Evolutionary conservation across 2,113 vertebrate species (phyloP).

Genomic region (Percopsis transmontana): DNA sequence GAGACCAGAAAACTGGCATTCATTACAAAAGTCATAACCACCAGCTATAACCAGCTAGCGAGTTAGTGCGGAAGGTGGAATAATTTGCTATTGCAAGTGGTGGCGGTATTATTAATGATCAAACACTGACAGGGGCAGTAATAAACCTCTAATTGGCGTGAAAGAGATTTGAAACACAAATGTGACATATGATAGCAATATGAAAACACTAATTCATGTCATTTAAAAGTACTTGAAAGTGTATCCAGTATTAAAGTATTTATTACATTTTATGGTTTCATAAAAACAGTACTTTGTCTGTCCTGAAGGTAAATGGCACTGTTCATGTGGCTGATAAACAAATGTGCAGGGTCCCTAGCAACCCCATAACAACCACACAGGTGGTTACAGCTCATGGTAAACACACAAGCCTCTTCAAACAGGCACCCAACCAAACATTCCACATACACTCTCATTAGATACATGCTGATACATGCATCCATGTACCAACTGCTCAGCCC

Average conservation of each 20-base stretch:
- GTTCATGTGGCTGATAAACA: slow-evolving; percentile 5
- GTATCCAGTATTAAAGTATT: no score
- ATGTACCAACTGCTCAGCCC: not conserved
- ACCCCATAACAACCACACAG: slow-evolving; percentile 28
- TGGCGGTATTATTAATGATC: slow-evolving; percentile 8
- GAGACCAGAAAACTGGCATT: not conserved
- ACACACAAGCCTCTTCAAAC: slow-evolving; percentile 6
- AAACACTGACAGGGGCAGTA: slow-evolving; percentile 11
- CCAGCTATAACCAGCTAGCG: slow-evolving; percentile 5
- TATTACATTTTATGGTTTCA: no score
- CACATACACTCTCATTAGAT: slow-evolving; percentile 22
- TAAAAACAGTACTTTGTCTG: no score
- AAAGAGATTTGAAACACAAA: no score
- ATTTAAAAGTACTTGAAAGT: no score
- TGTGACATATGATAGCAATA: no score
- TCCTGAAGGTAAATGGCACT: not conserved
- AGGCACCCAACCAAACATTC: slow-evolving; percentile 5
- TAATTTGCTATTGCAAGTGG: slow-evolving; percentile 30
- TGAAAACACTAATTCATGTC: no score
- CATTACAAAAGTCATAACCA: slow-evolving; percentile 28
- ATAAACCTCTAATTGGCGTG: no score
- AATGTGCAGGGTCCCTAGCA: slow-evolving; percentile 14
- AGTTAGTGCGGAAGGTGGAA: slow-evolving; percentile 27
- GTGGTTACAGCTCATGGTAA: slow-evolving; percentile 31
- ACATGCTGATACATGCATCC: slow-evolving; percentile 31